These are phyloP conservation scores for Emys orbicularis DNA, from an alignment of 2,797 vertebrate genomes.

Conservation along the genomic window DNA sequence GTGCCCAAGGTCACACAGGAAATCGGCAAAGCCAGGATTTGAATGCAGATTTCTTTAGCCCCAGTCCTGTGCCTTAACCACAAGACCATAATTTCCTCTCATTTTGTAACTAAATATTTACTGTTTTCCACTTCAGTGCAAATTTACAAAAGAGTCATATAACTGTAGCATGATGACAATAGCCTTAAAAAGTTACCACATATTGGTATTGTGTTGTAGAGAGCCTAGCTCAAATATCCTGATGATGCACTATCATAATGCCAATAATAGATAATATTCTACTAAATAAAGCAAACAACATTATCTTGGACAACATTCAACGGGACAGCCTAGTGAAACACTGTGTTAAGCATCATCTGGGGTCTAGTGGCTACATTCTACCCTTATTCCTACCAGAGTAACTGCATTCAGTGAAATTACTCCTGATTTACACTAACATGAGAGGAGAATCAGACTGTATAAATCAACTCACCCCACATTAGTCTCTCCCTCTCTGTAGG, in stretches of 20 bases:
- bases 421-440: not conserved
- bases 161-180: conserved; percentile 25
- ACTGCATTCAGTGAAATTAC: not conserved
- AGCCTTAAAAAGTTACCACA: conserved; percentile 29
- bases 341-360: not conserved
- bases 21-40: conserved; percentile 30
- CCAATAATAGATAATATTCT: conserved; percentile 22
- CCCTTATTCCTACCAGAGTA: not conserved
- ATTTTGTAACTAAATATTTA: conserved; percentile 35
- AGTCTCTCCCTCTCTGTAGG: too few species aligned
- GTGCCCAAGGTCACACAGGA: conserved; percentile 24
- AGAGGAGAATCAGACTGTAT: not conserved
- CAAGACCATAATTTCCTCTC: conserved; percentile 2
- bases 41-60: conserved; percentile 44
- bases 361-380: not conserved
- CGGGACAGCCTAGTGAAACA: not conserved
- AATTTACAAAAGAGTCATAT: conserved; percentile 68
- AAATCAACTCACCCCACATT: not conserved
- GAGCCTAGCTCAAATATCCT: conserved; percentile 36
- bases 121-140: conserved; percentile 42
- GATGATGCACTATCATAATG: not conserved
- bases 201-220: conserved; percentile 49
- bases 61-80: conserved; percentile 41
- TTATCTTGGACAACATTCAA: not conserved
- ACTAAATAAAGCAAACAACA: not conserved